A percentile compares a stretch with the other conserved stretches of the same genome.
phyloP scores from a whole-genome alignment of 2,113 vertebrate species.

The Perca flavescens region DNA sequence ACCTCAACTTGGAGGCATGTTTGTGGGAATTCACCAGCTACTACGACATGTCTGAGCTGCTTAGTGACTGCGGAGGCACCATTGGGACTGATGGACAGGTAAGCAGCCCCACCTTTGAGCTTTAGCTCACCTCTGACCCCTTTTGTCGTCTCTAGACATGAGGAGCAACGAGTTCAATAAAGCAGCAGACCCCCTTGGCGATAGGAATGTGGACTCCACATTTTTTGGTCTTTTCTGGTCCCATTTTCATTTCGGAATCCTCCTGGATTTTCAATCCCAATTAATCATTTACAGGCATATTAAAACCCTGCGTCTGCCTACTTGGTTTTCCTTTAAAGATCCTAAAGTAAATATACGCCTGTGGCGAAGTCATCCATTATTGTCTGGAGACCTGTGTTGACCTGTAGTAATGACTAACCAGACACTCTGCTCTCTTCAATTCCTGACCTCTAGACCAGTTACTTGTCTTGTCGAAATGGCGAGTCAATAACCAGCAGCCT shows the following conservation, averaged over 20 bases:
- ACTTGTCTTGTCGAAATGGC: constrained; percentile 50
- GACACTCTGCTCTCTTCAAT: constrained; percentile 22
- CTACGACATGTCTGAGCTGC: constrained; percentile 97
- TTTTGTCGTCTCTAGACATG: constrained; percentile 45
- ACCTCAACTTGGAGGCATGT: constrained; percentile 94
- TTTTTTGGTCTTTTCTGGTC: constrained; percentile 11
- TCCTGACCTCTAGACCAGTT: neutral
- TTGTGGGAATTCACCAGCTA: constrained; percentile 95
- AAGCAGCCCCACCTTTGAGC: constrained; percentile 49
- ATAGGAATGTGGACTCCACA: constrained; percentile 41
- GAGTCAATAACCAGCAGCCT: constrained; percentile 38
- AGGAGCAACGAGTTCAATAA: constrained; percentile 27
- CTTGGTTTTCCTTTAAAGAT: constrained; percentile 42
- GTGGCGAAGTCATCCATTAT: constrained; percentile 33
- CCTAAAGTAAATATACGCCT: constrained; percentile 35
- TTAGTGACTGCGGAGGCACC: constrained; percentile 86
- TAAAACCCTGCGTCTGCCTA: constrained; percentile 16
- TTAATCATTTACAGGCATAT: constrained; percentile 53
- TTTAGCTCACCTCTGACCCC: constrained; percentile 54
- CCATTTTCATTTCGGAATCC: constrained; percentile 11
- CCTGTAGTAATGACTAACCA: constrained; percentile 64
- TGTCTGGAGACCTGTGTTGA: constrained; percentile 39
- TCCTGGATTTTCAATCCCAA: constrained; percentile 5
- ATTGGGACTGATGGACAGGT: constrained; percentile 94
- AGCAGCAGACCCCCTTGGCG: neutral